Percentiles rank a stretch among this genome's conserved stretches.
phyloP scores from a whole-genome alignment of 2,888 invertebrate genomes.

The Eulithis testata region DNA sequence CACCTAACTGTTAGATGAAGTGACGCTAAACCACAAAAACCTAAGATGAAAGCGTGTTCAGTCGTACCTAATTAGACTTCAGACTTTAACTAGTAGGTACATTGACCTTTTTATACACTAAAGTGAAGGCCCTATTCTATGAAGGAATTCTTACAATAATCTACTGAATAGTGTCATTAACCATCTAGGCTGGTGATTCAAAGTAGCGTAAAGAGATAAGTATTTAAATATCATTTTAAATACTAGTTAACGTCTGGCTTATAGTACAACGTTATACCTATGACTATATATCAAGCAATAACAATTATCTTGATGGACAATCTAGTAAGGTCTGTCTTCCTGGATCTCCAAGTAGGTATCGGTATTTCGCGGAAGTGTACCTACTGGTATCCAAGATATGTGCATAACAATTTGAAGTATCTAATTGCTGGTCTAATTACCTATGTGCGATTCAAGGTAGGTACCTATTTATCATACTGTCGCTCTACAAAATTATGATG shows the following conservation, averaged over 20 bases:
- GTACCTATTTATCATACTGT: constrained; percentile 5
- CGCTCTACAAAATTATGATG: constrained; percentile 1
- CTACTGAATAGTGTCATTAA: too few relatives aligned
- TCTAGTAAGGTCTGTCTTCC: constrained; percentile 11
- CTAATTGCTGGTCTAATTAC: constrained; percentile 12
- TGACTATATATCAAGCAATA: constrained; percentile 6
- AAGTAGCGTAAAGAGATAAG: too few relatives aligned
- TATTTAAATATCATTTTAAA: too few relatives aligned
- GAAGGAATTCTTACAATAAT: too few relatives aligned
- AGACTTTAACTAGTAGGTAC: too few relatives aligned
- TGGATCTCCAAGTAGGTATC: constrained; percentile 11
- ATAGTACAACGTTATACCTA: not conserved
- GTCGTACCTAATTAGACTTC: too few relatives aligned
- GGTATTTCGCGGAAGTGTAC: constrained; percentile 19
- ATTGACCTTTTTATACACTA: too few relatives aligned
- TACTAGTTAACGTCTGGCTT: not conserved
- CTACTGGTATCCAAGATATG: not conserved
- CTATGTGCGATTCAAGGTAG: constrained; percentile 10
- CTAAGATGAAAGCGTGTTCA: too few relatives aligned
- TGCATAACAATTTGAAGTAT: constrained; percentile 13
- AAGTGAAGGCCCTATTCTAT: too few relatives aligned
- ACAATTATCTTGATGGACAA: constrained; percentile 2
- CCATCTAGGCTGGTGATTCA: too few relatives aligned
- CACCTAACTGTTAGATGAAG: too few relatives aligned
- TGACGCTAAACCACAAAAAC: too few relatives aligned